phyloP scores from a whole-genome alignment of 2,888 invertebrate species.

The Hirudinaria manillensis region DNA sequence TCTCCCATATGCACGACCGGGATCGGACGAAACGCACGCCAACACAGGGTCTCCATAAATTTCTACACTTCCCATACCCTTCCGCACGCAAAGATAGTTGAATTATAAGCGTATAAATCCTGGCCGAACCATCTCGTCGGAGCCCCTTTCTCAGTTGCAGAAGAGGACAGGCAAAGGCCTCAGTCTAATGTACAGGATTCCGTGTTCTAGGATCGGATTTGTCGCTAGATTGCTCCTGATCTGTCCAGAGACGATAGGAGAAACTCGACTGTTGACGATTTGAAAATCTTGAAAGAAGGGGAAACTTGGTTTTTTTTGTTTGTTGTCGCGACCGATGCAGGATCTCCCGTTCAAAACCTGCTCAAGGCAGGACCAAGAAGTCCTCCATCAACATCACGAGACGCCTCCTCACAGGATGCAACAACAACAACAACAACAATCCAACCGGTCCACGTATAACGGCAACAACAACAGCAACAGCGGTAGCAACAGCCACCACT shows the following conservation, averaged over 20 bases:
- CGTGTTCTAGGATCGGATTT: no score
- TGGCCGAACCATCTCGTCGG: background rate
- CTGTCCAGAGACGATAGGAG: no score
- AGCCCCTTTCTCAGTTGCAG: background rate
- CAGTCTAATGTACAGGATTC: background rate
- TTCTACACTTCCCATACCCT: constrained; percentile 7
- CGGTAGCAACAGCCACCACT: background rate
- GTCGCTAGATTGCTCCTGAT: no score
- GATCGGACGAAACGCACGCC: constrained; percentile 4
- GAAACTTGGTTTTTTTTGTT: no score
- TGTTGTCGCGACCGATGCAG: background rate
- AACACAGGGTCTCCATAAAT: constrained; percentile 12
- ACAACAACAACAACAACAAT: constrained; percentile 26
- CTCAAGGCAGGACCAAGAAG: constrained; percentile 6
- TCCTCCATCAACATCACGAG: constrained; percentile 24
- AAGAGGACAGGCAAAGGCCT: background rate
- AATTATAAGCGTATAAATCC: constrained; percentile 16
- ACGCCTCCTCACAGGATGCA: constrained; percentile 12
- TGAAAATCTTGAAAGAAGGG: no score
- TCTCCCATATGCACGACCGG: no score
- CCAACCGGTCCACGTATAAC: constrained; percentile 19
- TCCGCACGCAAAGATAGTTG: constrained; percentile 13
- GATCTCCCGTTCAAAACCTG: constrained; percentile 29
- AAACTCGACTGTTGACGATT: no score
- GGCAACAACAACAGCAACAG: constrained; percentile 2